Evolutionary conservation across 1,140 invertebrate species (phyloP), one percentile per base, ranked within the genome.

Genomic region (Drosophila mojavensis): DNA sequence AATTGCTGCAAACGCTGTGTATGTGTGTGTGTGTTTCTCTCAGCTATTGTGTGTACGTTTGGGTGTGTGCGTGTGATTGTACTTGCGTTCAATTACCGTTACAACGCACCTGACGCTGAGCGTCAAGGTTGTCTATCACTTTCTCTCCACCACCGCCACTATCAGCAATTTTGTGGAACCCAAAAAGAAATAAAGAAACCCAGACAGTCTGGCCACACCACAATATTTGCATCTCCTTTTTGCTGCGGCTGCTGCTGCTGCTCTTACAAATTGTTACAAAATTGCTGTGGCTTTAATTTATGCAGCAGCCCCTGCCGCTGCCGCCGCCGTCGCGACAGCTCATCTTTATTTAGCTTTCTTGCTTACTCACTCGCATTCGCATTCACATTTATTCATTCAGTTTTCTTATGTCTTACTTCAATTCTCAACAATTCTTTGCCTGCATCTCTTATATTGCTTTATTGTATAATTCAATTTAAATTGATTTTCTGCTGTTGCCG

Each of bases 391-490:
- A 88, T 82, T 86, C 75, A 84, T 77, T 77, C 64, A 82, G 83
- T 67, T 81, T 77, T 79, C 60, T 66, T 75, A 28, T 48, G 24
- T 15, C 11, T 60, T 20, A 6, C 58, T 76, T 86, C 51, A 72
- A 60, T 76, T 73, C 51, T 76, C 50, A 24, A 41, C 63, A 59
- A 54, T 61, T 66, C 47, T 59, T 68, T 58, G 41, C 54, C 43
- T 67, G 36, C 59, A 59, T 47, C 58, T 50, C 48, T 17, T 55
- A 68, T 70, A 63, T 82, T 61, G 79, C 79, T 75, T 74, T 54
- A 69, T 85, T 84, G 81, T 84, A 78, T 84, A 85, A 85, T 84
- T 84, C 74, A 84, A 81, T 85, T 84, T 82, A 88, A 88, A 86
- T 86, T 86, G 82, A 86, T 86, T 86, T 86, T 71, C 66, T 56